A percentile compares a stretch with the other conserved stretches of the same genome.
phyloP scores from a whole-genome alignment of 2,113 vertebrate genomes.

The Cygnus buccinator region DNA sequence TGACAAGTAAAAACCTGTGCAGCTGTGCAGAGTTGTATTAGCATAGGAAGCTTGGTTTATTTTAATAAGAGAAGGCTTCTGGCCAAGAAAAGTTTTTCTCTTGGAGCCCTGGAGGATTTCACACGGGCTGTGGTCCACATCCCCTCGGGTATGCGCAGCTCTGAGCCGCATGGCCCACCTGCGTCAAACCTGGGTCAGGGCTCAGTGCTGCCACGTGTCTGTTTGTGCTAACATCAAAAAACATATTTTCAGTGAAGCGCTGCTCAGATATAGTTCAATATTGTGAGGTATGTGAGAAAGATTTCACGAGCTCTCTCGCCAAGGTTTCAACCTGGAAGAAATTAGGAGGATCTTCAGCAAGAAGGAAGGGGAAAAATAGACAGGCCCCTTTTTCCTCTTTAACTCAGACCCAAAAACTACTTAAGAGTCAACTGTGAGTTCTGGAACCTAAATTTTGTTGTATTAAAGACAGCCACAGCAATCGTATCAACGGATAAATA shows the following conservation, averaged over 20 bases:
- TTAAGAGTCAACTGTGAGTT: not conserved
- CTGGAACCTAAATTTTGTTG: not conserved
- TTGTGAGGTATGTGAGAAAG: not conserved
- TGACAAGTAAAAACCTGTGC: not conserved
- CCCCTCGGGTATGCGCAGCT: not conserved
- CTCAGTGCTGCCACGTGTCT: not conserved
- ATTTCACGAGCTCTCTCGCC: constrained; percentile 29
- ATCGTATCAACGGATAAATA: constrained; percentile 11
- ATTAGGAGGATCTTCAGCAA: constrained; percentile 23
- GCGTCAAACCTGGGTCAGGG: not conserved
- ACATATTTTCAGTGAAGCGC: not conserved
- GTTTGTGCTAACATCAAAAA: constrained; percentile 1
- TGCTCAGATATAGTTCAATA: not conserved
- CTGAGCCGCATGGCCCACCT: not conserved
- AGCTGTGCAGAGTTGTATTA: not conserved
- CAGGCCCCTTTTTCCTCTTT: not conserved
- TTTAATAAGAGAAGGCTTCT: not conserved
- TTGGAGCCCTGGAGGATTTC: not conserved
- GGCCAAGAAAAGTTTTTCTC: constrained; percentile 22
- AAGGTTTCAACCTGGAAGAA: constrained; percentile 56
- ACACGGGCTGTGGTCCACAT: not conserved
- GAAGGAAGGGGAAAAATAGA: not conserved
- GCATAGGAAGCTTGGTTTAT: not conserved
- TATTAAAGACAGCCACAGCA: constrained; percentile 21
- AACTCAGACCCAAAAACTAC: not conserved